Evolutionary conservation across 2,888 invertebrate genomes (phyloP), one percentile per base, ranked within the genome.

Genomic region (Phengaris alcon): DNA sequence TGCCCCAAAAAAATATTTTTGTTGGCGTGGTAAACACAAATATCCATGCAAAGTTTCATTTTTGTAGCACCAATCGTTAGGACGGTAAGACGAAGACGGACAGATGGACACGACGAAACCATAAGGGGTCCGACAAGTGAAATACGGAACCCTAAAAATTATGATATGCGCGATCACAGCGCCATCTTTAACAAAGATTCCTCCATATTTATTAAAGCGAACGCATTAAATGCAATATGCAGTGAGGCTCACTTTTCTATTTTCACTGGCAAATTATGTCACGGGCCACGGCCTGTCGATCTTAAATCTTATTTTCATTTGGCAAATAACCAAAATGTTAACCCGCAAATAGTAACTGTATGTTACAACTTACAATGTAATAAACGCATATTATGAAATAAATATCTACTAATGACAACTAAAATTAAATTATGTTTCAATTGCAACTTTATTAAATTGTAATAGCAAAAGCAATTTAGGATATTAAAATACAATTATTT

Each of bases 261-360:
- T 75, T 75, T 46, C 52, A 75, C n/a, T 8, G 12, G 57, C 22
- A 22, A 59, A 48, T 51, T 51, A 46, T 59, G 70, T 70, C 72
- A 72, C 52, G 72, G 72, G 70, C 59, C 72, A 72, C 52, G 72
- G 72, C 72, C 70, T 6, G 72, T 72, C 72, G 54, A 54, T 72
- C 72, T 54, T 54, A 54, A 22, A 54, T 54, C 22, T 13, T 22
- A 72, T 54, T 35, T 72, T 72, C 72, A 72, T 72, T n/a, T 72
- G 72, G 72, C 72, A 72, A 52, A 72, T 72, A 72, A 54, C 44
- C 72, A 72, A 72, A 54, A 52, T 13, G 72, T 51, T 48, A 51
- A 70, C 15, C 51, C 35, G 72, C 54, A 54, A 72, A 44, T 12
- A 52, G 70, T 52, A 52, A 35, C 72, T 22, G 54, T 35, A 48